A percentile compares a stretch with the other conserved stretches of the same genome.
Evolutionary conservation across 2,113 vertebrate species (phyloP).

Genomic region (Haplochromis burtoni): DNA sequence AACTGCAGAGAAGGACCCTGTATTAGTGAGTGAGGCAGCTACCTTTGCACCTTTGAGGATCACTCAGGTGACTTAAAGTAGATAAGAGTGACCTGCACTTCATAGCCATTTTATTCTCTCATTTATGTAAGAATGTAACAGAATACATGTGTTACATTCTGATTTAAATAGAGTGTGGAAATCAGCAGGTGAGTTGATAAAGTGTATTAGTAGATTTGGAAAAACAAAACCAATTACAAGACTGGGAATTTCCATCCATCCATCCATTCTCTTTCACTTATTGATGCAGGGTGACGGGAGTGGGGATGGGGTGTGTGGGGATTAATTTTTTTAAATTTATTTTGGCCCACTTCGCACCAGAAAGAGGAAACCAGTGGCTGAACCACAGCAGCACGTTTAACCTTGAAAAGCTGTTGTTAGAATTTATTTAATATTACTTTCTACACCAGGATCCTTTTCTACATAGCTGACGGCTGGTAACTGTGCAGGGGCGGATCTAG

Average conservation of each 20-base stretch:
- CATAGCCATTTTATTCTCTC: background rate
- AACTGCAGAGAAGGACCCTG: background rate
- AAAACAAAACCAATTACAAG: background rate
- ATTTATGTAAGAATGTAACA: background rate
- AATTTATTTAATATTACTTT: too few species aligned
- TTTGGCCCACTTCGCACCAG: accelerated
- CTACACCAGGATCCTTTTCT: too few species aligned
- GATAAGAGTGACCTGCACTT: background rate
- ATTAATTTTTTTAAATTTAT: accelerated
- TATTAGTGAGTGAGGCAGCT: background rate
- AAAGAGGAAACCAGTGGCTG: too few species aligned
- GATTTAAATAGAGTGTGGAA: background rate
- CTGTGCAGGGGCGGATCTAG: too few species aligned
- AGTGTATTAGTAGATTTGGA: background rate
- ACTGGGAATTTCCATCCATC: background rate
- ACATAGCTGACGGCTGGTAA: accelerated
- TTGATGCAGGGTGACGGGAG: background rate
- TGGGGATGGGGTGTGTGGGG: background rate
- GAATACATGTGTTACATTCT: background rate
- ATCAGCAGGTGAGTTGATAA: background rate
- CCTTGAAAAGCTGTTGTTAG: too few species aligned
- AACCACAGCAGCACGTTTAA: too few species aligned
- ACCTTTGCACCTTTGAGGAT: background rate
- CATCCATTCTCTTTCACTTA: background rate
- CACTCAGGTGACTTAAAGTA: background rate